These are phyloP conservation scores for Sprattus sprattus DNA, from an alignment of 2,113 vertebrate species.

Conservation along the genomic window DNA sequence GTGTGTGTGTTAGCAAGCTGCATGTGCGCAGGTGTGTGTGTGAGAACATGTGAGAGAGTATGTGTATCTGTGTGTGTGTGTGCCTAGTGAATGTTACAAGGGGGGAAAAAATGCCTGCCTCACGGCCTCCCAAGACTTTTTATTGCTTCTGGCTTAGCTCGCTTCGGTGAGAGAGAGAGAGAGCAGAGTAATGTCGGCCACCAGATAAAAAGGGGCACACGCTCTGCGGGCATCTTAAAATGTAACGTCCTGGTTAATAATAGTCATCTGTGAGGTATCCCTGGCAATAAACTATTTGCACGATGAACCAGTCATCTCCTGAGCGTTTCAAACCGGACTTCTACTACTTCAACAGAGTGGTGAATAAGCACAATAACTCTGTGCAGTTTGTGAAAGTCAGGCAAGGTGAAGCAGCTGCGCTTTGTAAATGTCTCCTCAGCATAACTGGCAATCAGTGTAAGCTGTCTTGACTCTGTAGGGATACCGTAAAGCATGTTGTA, in stretches of 20 bases:
- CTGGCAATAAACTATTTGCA: neutral
- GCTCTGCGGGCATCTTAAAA: constrained; percentile 5
- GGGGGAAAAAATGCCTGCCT: neutral
- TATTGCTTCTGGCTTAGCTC: neutral
- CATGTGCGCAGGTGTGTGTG: neutral
- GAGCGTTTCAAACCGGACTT: neutral
- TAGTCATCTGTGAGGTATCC: neutral
- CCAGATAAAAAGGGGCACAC: neutral
- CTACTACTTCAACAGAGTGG: neutral
- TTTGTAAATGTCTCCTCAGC: neutral
- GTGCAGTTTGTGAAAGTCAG: neutral
- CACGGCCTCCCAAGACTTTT: neutral
- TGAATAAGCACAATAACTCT: neutral
- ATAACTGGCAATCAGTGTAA: neutral
- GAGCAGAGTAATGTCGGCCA: neutral
- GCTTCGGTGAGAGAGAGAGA: neutral
- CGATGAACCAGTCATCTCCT: neutral
- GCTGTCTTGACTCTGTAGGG: neutral
- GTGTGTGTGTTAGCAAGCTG: neutral
- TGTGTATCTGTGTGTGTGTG: neutral
- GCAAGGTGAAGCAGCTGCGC: neutral
- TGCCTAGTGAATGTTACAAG: neutral
- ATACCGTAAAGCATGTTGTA: neutral
- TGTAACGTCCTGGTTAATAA: neutral
- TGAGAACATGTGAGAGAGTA: too few relatives aligned